Evolutionary conservation across 2,888 invertebrate species (phyloP), one percentile per base, ranked within the genome.

Genomic region (Entomobrya proxima): DNA sequence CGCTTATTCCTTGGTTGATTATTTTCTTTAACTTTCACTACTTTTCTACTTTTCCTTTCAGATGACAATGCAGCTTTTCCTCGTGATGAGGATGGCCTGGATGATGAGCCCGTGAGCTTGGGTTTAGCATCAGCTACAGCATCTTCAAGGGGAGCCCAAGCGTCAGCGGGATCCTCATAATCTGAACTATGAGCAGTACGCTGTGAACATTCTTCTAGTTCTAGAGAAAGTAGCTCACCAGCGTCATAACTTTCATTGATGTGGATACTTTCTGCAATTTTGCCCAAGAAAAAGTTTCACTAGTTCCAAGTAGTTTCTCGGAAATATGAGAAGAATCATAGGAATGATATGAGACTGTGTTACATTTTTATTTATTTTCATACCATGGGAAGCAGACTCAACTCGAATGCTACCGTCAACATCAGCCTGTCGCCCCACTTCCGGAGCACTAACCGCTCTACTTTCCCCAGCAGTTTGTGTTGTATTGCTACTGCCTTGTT

Each of bases 361-460:
- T 64, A 2, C 18, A 61, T 7, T 2, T 6, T 0, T 69, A 11
- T 72, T 74, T 47, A 47, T 69, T 15, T 44, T 69, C 44, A 69
- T 69, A 69, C 40, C 44, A 24, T 5, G 4, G 32, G 18, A 21
- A 21, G 30, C 40, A 3, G 67, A 40, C 2, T 67, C 18, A 1
- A 7, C 24, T 67, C 2, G 40, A 40, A 13, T 67, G 13, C 2
- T 24, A 24, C 24, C 24, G 37, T 67, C 27, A 18, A 13, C 21
- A 0, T 32, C 32, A 47, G 4, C 18, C n/a, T 50, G 47, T 27
- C 13, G 47, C 58, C 72, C 80, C 72, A n/a, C 55, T 80, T 80
- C 80, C 69, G 80, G 80, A 72, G 80, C 72, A 80, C 32, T 69
- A 80, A 80, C 80, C 80, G 80, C 80, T 77, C 77, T 44, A 58